These are phyloP conservation scores for Apamea crenata DNA, from an alignment of 2,888 invertebrate species.

Conservation along the genomic window DNA sequence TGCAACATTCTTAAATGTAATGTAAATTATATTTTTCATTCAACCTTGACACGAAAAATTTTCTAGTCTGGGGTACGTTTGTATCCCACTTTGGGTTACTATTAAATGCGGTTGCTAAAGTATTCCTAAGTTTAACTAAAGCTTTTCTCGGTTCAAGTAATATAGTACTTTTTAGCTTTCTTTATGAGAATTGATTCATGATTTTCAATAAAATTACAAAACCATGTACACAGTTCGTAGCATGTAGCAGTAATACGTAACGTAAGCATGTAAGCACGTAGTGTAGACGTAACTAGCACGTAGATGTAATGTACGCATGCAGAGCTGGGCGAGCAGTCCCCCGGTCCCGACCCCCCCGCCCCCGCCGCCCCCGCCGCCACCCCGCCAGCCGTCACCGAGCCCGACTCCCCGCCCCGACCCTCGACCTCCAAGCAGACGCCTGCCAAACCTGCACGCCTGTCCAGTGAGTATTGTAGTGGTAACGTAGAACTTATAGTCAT, in stretches of 20 bases:
- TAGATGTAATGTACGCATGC: conserved; percentile 87
- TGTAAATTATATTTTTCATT: not conserved
- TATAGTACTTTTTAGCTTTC: not conserved
- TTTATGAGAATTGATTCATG: not conserved
- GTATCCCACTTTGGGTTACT: not conserved
- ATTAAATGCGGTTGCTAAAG: not conserved
- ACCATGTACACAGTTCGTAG: conserved; percentile 59
- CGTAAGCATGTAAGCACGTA: conserved; percentile 80
- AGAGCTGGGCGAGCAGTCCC: conserved; percentile 78
- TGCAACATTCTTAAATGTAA: not conserved
- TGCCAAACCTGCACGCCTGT: conserved; percentile 86
- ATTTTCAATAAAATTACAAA: conserved; percentile 6
- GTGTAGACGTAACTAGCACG: conserved; percentile 87
- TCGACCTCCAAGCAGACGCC: conserved; percentile 85
- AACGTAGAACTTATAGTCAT: conserved; percentile 46
- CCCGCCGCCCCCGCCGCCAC: conserved; percentile 54
- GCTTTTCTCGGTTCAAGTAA: not conserved
- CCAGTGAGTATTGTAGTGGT: conserved; percentile 84
- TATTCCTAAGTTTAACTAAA: not conserved
- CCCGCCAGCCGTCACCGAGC: conserved; percentile 60
- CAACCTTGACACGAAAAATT: not conserved
- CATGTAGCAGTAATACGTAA: conserved; percentile 67
- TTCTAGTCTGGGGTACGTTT: not conserved
- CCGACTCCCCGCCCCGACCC: conserved; percentile 72
- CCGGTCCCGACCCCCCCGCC: conserved; percentile 62